Evolutionary conservation across 2,113 vertebrate genomes (phyloP).

Genomic region (Typhlomys cinereus): DNA sequence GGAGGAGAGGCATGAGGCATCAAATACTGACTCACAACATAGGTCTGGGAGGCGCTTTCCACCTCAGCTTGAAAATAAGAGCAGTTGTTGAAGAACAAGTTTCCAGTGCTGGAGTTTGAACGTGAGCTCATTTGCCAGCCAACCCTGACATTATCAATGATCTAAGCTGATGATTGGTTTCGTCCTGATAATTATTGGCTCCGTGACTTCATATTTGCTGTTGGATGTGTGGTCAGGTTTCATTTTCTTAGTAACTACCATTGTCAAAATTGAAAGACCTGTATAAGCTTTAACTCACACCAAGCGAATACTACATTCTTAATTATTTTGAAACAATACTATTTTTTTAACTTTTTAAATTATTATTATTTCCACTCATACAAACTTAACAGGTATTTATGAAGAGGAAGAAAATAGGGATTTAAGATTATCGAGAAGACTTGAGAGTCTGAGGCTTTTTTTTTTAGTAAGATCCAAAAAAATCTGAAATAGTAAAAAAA

Average conservation of each 20-base stretch:
- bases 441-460: neutral
- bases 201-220: neutral
- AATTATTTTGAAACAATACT: neutral
- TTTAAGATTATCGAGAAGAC: constrained; percentile 14
- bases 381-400: too few species aligned
- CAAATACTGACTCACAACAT: neutral
- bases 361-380: neutral
- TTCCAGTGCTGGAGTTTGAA: neutral
- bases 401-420: neutral
- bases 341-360: constrained; percentile 18
- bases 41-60: neutral
- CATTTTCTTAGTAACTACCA: neutral
- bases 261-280: neutral
- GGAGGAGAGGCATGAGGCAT: neutral
- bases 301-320: neutral
- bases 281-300: neutral
- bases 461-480: neutral
- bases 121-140: neutral
- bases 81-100: neutral
- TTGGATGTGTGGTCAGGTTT: neutral
- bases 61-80: neutral
- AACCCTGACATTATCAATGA: neutral
- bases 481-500: neutral
- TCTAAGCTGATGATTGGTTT: neutral
- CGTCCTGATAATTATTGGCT: neutral